Evolutionary conservation across 2,797 vertebrate species (phyloP).

Genomic region (Malacoraja senta): DNA sequence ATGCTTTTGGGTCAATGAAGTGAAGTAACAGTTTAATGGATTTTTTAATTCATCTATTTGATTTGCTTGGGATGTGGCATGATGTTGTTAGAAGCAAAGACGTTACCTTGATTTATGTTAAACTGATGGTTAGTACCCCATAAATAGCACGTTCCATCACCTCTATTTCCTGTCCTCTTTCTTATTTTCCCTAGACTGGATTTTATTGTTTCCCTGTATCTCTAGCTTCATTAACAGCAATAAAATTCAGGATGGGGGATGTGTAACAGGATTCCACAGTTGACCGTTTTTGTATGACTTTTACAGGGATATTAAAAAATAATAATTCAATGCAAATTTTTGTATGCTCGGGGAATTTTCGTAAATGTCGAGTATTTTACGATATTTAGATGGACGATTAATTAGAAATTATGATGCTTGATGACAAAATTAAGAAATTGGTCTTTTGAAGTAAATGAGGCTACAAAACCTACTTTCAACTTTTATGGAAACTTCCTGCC

Average conservation of each 20-base stretch:
- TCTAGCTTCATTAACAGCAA: neutral
- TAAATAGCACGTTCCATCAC: neutral
- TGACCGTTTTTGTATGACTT: neutral
- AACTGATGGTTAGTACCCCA: neutral
- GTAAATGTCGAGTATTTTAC: neutral
- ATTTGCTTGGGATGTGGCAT: neutral
- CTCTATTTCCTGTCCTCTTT: conserved; percentile 22
- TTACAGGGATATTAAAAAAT: neutral
- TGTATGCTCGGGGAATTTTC: neutral
- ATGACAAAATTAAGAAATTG: neutral
- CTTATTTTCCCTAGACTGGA: neutral
- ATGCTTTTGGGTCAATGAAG: neutral
- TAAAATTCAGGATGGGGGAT: conserved; percentile 26
- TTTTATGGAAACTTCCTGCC: neutral
- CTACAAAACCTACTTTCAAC: neutral
- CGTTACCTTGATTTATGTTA: conserved; percentile 10
- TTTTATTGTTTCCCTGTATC: conserved; percentile 7
- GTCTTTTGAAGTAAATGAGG: neutral
- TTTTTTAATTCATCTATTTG: neutral
- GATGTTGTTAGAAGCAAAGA: neutral
- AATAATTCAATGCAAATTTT: neutral
- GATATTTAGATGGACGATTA: no score
- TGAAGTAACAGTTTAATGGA: neutral
- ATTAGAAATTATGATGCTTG: neutral
- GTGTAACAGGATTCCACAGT: neutral